Evolutionary conservation across 1,140 invertebrate genomes (phyloP).

Genomic region (Sarcophaga peregrina): DNA sequence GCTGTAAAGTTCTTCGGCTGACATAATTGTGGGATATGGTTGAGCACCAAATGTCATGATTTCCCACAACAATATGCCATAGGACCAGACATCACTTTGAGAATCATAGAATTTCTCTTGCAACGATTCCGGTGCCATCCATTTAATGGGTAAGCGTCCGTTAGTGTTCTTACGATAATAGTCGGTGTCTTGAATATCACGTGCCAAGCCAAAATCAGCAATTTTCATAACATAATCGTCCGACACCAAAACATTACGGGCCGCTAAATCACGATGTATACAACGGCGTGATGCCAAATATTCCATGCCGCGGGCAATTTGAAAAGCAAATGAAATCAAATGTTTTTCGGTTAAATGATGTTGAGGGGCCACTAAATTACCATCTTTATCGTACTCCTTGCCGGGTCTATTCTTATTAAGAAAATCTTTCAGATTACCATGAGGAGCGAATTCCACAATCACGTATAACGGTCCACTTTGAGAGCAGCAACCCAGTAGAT

Average conservation of each 20-base stretch:
- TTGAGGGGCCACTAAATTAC: slow-evolving; percentile 68
- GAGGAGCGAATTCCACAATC: slow-evolving; percentile 93
- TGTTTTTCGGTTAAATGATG: slow-evolving; percentile 90
- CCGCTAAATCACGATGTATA: slow-evolving; percentile 96
- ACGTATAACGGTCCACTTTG: slow-evolving; percentile 94
- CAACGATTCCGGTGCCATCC: slow-evolving; percentile 99
- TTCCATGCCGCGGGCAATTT: slow-evolving; percentile 97
- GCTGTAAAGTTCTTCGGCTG: slow-evolving; percentile 84
- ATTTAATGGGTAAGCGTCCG: slow-evolving; percentile 94
- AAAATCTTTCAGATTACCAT: slow-evolving; percentile 96
- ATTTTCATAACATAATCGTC: slow-evolving; percentile 95
- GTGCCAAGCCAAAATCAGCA: slow-evolving; percentile 96
- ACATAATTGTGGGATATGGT: slow-evolving; percentile 85
- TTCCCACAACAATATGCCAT: slow-evolving; percentile 93
- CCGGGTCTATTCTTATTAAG: slow-evolving; percentile 83
- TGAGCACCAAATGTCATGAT: slow-evolving; percentile 94
- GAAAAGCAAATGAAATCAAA: slow-evolving; percentile 95
- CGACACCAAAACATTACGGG: slow-evolving; percentile 94
- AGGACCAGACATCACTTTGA: slow-evolving; percentile 97
- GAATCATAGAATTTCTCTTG: slow-evolving; percentile 95
- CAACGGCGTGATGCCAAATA: slow-evolving; percentile 93
- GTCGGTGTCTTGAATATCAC: slow-evolving; percentile 93
- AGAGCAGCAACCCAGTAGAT: slow-evolving; percentile 95
- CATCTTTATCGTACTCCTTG: slow-evolving; percentile 67
- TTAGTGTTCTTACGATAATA: slow-evolving; percentile 98